Evolutionary conservation across 2,888 invertebrate species (phyloP).

Genomic region (Cheilosia urbana): DNA sequence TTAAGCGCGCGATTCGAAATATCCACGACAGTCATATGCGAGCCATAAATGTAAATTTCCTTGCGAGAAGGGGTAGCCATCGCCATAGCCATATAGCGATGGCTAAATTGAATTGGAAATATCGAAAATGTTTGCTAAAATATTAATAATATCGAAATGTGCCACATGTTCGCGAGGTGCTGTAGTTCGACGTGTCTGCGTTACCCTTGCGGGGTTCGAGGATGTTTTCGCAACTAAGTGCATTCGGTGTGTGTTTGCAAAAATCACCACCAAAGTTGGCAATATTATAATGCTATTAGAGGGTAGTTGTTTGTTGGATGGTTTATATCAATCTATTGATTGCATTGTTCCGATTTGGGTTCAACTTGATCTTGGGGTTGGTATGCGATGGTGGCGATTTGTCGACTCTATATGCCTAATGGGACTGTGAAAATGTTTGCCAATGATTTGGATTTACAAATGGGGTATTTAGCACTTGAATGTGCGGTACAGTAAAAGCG

Average conservation of each 20-base stretch:
- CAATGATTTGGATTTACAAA: slow-evolving; percentile 45
- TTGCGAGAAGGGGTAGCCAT: background rate
- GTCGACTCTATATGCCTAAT: slow-evolving; percentile 46
- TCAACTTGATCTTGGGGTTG: slow-evolving; percentile 26
- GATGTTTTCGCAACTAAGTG: slow-evolving; percentile 55
- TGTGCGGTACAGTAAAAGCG: slow-evolving; percentile 9
- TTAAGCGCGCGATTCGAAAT: slow-evolving; percentile 63
- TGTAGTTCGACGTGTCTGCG: background rate
- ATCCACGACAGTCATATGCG: slow-evolving; percentile 69
- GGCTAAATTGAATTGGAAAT: slow-evolving; percentile 69
- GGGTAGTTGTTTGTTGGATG: slow-evolving; percentile 47
- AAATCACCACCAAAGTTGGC: slow-evolving; percentile 19
- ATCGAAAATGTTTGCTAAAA: slow-evolving; percentile 63
- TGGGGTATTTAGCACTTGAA: slow-evolving; percentile 39
- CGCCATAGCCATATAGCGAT: background rate
- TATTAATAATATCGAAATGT: slow-evolving; percentile 73
- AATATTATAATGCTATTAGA: slow-evolving; percentile 72
- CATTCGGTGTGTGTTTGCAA: slow-evolving; percentile 37
- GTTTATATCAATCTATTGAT: slow-evolving; percentile 66
- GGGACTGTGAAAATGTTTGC: slow-evolving; percentile 48
- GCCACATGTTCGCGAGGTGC: slow-evolving; percentile 63
- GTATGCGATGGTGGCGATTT: slow-evolving; percentile 48
- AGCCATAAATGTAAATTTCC: slow-evolving; percentile 72
- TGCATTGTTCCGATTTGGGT: slow-evolving; percentile 36
- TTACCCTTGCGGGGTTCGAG: background rate